Conservation (phyloP, 2,888 invertebrate genomes). For the Hymenopus coronatus region DNA sequence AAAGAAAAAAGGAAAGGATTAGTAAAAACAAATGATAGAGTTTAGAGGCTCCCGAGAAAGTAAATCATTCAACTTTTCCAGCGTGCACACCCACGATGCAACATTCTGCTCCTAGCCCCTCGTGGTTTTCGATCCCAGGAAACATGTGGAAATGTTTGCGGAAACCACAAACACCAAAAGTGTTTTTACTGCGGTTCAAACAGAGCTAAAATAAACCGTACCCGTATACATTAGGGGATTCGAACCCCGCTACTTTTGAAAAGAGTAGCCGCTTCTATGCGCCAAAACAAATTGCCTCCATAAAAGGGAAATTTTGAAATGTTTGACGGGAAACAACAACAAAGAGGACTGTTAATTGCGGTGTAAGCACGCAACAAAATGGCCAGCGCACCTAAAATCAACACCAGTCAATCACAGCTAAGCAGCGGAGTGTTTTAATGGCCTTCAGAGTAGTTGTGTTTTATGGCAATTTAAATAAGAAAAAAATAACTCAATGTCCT, state of each 20-base stretch:
- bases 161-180: neutral
- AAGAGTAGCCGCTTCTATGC: neutral
- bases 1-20: neutral
- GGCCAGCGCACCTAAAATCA: neutral
- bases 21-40: neutral
- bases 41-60: neutral
- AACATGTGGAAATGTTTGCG: neutral
- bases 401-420: neutral
- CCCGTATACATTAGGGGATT: neutral
- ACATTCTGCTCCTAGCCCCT: neutral
- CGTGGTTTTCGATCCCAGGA: neutral
- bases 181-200: neutral
- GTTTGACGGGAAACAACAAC: neutral
- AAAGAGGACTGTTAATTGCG: neutral
- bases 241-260: neutral
- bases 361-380: neutral
- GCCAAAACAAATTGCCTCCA: neutral
- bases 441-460: neutral
- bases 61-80: neutral
- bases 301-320: neutral
- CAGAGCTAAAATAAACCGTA: neutral
- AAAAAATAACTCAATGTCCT: neutral
- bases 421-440: neutral
- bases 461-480: neutral
- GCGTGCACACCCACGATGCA: neutral